phyloP scores from a whole-genome alignment of 2,888 invertebrate species.

The Ormyrus labotus region DNA sequence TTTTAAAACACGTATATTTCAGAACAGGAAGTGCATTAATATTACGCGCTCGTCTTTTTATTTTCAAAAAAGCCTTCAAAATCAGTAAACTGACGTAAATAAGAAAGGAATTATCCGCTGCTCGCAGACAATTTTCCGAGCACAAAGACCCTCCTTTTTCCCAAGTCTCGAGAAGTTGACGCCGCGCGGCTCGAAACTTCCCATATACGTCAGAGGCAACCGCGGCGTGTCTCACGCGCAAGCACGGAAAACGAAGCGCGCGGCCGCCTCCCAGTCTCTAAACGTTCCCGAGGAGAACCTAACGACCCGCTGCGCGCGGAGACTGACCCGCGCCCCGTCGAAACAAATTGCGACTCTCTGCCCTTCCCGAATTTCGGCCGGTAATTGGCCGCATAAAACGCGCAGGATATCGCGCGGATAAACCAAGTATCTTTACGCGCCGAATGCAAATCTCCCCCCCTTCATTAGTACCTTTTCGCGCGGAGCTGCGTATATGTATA shows the following conservation, averaged over 20 bases:
- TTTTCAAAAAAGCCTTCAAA: too few species aligned
- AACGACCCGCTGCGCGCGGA: slow-evolving; percentile 23
- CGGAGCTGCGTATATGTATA: background rate
- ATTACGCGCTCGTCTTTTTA: too few species aligned
- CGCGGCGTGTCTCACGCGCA: too few species aligned
- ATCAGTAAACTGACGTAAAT: too few species aligned
- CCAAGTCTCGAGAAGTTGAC: background rate
- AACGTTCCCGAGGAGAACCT: slow-evolving; percentile 30
- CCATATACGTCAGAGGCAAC: background rate
- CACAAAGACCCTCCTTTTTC: too few species aligned
- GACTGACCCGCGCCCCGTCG: background rate
- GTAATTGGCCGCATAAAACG: background rate
- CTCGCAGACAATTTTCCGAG: too few species aligned
- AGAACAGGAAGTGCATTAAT: too few species aligned
- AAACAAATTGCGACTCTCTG: slow-evolving; percentile 39
- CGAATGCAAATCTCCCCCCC: background rate
- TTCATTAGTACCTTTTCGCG: background rate
- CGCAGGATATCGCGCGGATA: background rate
- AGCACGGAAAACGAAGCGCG: background rate
- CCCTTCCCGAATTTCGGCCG: background rate
- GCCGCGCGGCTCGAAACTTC: background rate
- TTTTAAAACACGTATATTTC: too few species aligned
- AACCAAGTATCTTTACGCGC: background rate
- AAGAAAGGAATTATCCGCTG: too few species aligned
- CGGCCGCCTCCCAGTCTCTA: background rate